Base-by-base conservation (phyloP, 2,797 vertebrate species). In the Sparus aurata region DNA sequence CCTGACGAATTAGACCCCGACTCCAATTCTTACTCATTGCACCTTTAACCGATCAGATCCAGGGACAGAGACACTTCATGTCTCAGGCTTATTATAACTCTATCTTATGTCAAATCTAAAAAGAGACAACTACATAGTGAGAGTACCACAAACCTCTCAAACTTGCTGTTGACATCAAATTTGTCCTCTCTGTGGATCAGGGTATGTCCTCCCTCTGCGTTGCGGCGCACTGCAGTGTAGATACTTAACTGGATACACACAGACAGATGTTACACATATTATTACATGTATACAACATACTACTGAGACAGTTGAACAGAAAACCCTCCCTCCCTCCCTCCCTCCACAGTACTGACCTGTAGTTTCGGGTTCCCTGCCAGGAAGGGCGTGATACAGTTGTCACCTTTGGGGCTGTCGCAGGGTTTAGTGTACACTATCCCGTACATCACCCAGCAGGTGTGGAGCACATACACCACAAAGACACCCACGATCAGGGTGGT, bases 381-480 rank as follows among this genome's bases (percentile, higher is more conserved):
- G 91, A 96, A 97, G 0, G 98, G 96, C 43, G 92, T 95, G 83
- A 99, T 96, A 67, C 98, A 99, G 70, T 90, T 95, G 12, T 88
- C 92, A 76, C 80, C 63, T 23, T 70, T 85, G 67, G 93, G 92
- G 25, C 55, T 89, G 25, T 95, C 95, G 77, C 98, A 99, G 25
- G 98, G 97, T 86, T 97, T 97, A 3, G 98, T 99, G 93, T 98
- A 97, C 62, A 99, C 96, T 22, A 99, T 99, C 61, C 98, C 98
- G 54, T 97, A 99, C 98, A 99, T 99, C 62, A 99, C 98, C 98
- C 97, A 99, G 94, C 98, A 99, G 79, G 98, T 99, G 94, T 99
- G 98, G 78, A 95, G 95, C 89, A 99, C 97, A 63, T 99, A 99
- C 52, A 98, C 96, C 79, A 97, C 95, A 80, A 99, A 99, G 79